Evolutionary conservation across 2,888 invertebrate species (phyloP).

Genomic region (Drosophila phalerata): DNA sequence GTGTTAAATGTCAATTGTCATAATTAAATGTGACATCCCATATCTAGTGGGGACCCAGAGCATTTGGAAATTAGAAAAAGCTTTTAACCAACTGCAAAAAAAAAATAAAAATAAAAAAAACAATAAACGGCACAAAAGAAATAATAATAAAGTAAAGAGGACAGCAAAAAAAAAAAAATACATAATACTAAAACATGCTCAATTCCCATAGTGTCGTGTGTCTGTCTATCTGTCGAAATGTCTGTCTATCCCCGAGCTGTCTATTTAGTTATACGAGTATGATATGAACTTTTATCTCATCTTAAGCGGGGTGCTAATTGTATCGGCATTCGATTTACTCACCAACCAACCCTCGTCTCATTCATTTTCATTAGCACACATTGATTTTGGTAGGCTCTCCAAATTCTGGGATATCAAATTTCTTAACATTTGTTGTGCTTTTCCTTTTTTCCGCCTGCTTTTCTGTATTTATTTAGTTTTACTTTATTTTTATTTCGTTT

Average conservation of each 20-base stretch:
- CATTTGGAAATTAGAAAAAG: constrained; percentile 73
- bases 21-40: constrained; percentile 69
- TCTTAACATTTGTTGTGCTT: constrained; percentile 41
- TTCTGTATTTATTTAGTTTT: constrained; percentile 22
- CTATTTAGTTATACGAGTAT: constrained; percentile 34
- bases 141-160: constrained; percentile 11
- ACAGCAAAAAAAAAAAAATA: constrained; percentile 10
- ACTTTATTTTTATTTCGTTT: constrained; percentile 22
- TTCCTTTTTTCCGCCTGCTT: constrained; percentile 7
- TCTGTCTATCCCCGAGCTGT: constrained; percentile 13
- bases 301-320: constrained; percentile 71
- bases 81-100: constrained; percentile 57
- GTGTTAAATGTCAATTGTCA: constrained; percentile 74
- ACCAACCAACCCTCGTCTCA: constrained; percentile 31
- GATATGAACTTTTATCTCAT: constrained; percentile 63
- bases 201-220: constrained; percentile 44
- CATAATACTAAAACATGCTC: constrained; percentile 34
- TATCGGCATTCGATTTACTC: constrained; percentile 57
- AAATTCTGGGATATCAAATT: constrained; percentile 50
- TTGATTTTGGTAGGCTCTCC: constrained; percentile 6
- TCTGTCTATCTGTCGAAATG: too few relatives aligned
- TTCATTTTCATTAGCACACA: constrained; percentile 51
- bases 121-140: constrained; percentile 10
- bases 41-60: constrained; percentile 18
- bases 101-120: constrained; percentile 2